phyloP scores from a whole-genome alignment of 1,140 invertebrate genomes.

The Metopolophium dirhodum region DNA sequence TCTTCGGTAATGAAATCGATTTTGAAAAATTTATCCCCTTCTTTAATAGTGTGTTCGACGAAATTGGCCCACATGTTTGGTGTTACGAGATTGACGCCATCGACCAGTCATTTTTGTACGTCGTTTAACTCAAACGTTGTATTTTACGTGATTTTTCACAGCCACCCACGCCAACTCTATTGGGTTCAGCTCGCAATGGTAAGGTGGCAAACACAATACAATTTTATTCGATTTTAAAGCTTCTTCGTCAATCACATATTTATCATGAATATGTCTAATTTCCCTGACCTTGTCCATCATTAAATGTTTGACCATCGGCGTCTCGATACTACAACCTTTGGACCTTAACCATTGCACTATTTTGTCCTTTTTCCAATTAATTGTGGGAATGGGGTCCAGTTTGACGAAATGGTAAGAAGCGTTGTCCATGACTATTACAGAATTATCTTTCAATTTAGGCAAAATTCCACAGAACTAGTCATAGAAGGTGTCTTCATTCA shows the following conservation, averaged over 20 bases:
- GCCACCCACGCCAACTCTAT: background rate
- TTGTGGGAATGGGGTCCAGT: background rate
- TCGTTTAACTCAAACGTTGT: background rate
- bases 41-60: background rate
- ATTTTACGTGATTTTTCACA: conserved; percentile 7
- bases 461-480: background rate
- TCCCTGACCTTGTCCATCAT: background rate
- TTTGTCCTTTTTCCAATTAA: background rate
- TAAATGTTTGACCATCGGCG: background rate
- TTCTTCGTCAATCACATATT: background rate
- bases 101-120: background rate
- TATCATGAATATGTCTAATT: background rate
- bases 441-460: background rate
- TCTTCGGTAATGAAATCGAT: background rate
- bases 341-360: background rate
- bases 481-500: background rate
- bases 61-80: background rate
- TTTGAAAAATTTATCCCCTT: background rate
- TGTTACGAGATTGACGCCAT: background rate
- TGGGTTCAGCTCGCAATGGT: background rate
- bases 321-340: background rate
- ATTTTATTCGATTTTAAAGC: background rate
- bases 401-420: background rate
- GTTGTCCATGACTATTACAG: too few relatives aligned
- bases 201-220: background rate